Percentiles rank a stretch among this genome's conserved stretches.
Conservation (phyloP, 2,113 vertebrate species). For the Indicator maculatus region DNA sequence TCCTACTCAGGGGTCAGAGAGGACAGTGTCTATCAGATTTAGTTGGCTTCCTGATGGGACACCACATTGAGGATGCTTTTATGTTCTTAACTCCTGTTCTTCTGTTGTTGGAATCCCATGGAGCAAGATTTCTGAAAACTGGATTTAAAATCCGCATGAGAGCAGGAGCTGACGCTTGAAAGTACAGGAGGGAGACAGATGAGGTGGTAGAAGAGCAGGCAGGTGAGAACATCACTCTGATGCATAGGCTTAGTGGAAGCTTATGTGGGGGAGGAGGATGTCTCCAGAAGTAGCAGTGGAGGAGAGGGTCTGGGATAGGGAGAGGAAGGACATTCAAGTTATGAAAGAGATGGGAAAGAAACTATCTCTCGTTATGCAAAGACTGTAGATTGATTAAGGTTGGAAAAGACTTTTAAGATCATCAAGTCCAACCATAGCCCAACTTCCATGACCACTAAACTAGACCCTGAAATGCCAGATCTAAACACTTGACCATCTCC, state of each 20-base stretch:
- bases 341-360: not conserved
- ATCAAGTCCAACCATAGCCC: too few relatives aligned
- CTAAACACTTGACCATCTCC: too few relatives aligned
- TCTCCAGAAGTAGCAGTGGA: not conserved
- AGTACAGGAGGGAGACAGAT: not conserved
- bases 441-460: too few relatives aligned
- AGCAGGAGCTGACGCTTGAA: not conserved
- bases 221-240: not conserved
- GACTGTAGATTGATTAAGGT: too few relatives aligned
- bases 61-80: constrained; percentile 35
- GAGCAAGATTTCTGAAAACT: constrained; percentile 6
- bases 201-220: not conserved
- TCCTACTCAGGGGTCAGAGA: not conserved
- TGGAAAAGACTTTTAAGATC: too few relatives aligned
- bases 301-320: not conserved
- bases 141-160: not conserved
- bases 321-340: not conserved
- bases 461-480: too few relatives aligned
- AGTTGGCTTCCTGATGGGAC: constrained; percentile 45
- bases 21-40: constrained; percentile 29
- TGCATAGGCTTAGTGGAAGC: not conserved
- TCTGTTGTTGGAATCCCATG: constrained; percentile 29
- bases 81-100: constrained; percentile 27
- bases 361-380: not conserved
- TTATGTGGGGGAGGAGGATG: not conserved